Conservation (phyloP, 1,140 invertebrate genomes). For the Drosophila nigromelanica region DNA sequence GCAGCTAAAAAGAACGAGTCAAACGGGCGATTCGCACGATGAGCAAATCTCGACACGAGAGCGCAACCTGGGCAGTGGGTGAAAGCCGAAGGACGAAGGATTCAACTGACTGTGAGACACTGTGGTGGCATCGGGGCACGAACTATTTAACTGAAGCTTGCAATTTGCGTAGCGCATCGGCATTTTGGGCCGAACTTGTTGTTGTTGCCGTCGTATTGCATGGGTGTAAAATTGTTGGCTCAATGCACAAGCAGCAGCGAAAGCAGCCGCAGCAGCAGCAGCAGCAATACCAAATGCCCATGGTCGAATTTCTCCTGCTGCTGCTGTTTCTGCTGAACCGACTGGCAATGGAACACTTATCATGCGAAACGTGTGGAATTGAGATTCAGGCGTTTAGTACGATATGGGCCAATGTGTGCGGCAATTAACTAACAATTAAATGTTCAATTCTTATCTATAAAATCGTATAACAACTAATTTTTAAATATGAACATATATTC, state of each 20-base stretch:
- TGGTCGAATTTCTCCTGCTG: slow-evolving; percentile 16
- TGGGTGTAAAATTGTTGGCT: slow-evolving; percentile 58
- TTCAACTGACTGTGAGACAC: background rate
- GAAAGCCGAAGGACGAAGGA: slow-evolving; percentile 37
- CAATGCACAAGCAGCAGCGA: slow-evolving; percentile 50
- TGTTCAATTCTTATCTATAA: background rate
- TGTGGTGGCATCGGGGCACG: slow-evolving; percentile 39
- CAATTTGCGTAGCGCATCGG: slow-evolving; percentile 78
- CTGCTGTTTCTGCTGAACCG: slow-evolving; percentile 4
- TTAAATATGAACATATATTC: too few relatives aligned
- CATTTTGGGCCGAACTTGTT: slow-evolving; percentile 54
- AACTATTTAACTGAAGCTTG: slow-evolving; percentile 58
- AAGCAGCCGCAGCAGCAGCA: slow-evolving; percentile 3
- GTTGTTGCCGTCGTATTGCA: slow-evolving; percentile 42
- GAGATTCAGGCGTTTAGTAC: slow-evolving; percentile 21
- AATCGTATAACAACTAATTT: too few relatives aligned
- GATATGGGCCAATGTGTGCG: slow-evolving; percentile 22
- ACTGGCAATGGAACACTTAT: slow-evolving; percentile 1
- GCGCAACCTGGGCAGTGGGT: slow-evolving; percentile 32
- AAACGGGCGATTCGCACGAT: slow-evolving; percentile 30
- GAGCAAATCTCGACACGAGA: slow-evolving; percentile 45
- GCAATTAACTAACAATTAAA: slow-evolving; percentile 2
- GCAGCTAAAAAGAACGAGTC: slow-evolving; percentile 35
- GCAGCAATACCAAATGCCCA: slow-evolving; percentile 10
- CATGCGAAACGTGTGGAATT: slow-evolving; percentile 12